phyloP scores from a whole-genome alignment of 2,888 invertebrate genomes.

The Idaea straminata region DNA sequence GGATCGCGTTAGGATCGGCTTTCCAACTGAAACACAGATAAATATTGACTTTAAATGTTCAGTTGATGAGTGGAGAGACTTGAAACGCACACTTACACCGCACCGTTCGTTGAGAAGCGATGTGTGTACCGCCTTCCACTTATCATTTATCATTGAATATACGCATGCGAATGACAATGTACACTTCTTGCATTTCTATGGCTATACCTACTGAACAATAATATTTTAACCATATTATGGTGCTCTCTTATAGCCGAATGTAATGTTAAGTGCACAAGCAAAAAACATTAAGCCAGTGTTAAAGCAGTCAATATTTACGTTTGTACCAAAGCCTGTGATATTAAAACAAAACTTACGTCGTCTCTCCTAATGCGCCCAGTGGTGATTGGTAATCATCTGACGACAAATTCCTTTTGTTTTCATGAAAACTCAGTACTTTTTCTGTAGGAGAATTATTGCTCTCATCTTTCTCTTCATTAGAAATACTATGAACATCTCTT shows the following conservation, averaged over 20 bases:
- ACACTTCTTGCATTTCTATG: constrained; percentile 44
- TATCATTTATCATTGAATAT: constrained; percentile 32
- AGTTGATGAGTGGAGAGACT: constrained; percentile 41
- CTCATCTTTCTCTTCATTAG: background rate
- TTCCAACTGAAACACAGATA: constrained; percentile 64
- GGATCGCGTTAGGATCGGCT: constrained; percentile 71
- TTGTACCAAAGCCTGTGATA: background rate
- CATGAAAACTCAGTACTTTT: background rate
- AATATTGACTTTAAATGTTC: constrained; percentile 6
- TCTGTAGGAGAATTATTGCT: constrained; percentile 5
- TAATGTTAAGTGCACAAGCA: constrained; percentile 11
- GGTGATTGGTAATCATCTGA: constrained; percentile 68
- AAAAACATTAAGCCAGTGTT: constrained; percentile 10
- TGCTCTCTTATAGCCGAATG: background rate
- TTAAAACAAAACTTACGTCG: constrained; percentile 49
- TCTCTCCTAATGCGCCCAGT: constrained; percentile 55
- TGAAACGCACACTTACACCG: constrained; percentile 65
- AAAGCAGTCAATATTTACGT: background rate
- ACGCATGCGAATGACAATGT: constrained; percentile 39
- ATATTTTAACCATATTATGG: constrained; percentile 9
- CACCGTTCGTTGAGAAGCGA: constrained; percentile 42
- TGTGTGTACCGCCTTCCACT: constrained; percentile 57
- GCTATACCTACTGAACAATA: constrained; percentile 42
- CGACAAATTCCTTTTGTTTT: constrained; percentile 17
- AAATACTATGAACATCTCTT: background rate